Conservation (phyloP, 1,140 invertebrate genomes). For the Papilio aristodemus region DNA sequence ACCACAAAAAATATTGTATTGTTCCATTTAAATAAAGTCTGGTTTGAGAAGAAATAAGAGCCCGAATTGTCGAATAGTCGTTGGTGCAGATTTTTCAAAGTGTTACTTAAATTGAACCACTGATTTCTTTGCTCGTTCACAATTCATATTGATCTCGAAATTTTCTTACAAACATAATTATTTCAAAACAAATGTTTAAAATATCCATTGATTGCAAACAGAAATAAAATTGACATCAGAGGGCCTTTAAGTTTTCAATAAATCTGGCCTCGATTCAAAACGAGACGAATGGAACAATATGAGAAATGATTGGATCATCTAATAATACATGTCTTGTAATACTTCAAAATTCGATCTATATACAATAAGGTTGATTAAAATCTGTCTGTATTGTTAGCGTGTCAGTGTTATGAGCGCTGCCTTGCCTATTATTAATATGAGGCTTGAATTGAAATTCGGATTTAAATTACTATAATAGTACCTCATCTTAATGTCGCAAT, state of each 20-base stretch:
- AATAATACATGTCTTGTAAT: not conserved
- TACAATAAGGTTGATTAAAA: conserved; percentile 23
- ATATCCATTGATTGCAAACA: not conserved
- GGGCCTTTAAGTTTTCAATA: not conserved
- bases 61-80: too few species aligned
- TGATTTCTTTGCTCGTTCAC: too few species aligned
- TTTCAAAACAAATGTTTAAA: not conserved
- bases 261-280: not conserved
- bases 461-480: conserved; percentile 5
- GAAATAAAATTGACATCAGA: conserved; percentile 3
- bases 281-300: conserved; percentile 1
- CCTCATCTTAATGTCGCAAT: not conserved
- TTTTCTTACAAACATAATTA: not conserved
- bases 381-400: conserved; percentile 22
- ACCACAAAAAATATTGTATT: too few species aligned
- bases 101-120: too few species aligned
- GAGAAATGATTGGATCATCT: conserved; percentile 16
- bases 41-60: too few species aligned
- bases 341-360: conserved; percentile 5
- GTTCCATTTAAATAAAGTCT: too few species aligned
- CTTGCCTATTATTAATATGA: too few species aligned
- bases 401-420: conserved; percentile 9
- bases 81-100: too few species aligned
- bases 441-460: conserved; percentile 2
- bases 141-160: too few species aligned